Percentiles rank a stretch among this genome's conserved stretches.
phyloP scores from a whole-genome alignment of 2,797 vertebrate species.

The Tiaroga cobitis region DNA sequence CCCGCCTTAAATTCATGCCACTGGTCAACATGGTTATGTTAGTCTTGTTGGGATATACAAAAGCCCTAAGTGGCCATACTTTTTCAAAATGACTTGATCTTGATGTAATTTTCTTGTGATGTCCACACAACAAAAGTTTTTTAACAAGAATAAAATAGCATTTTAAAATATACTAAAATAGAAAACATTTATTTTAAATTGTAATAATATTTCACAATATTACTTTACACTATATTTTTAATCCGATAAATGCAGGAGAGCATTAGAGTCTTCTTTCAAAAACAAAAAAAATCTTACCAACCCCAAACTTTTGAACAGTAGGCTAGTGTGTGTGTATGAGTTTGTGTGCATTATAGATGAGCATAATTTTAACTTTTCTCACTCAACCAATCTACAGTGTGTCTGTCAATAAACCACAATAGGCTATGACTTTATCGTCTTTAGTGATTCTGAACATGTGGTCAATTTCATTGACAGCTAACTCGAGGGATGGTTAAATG shows the following conservation, averaged over 20 bases:
- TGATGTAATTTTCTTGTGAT: neutral
- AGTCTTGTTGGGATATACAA: neutral
- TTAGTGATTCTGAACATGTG: neutral
- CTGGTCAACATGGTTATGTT: neutral
- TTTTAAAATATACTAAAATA: neutral
- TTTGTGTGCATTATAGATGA: neutral
- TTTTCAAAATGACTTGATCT: too few relatives aligned
- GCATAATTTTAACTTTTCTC: neutral
- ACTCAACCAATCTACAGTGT: neutral
- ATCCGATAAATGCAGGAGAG: neutral
- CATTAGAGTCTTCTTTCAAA: neutral
- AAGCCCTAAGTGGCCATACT: neutral
- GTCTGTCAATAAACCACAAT: neutral
- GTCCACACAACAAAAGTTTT: neutral
- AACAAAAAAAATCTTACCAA: neutral
- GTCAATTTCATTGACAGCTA: neutral
- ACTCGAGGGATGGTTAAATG: conserved; percentile 7
- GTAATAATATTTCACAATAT: neutral
- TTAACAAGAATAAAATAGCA: neutral
- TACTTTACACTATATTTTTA: neutral
- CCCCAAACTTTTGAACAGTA: neutral
- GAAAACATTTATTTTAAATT: neutral
- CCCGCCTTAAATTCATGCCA: neutral
- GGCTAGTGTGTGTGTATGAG: neutral
- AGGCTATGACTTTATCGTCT: neutral